Evolutionary conservation across 2,888 invertebrate species (phyloP).

Genomic region (Drosophila mimetica): DNA sequence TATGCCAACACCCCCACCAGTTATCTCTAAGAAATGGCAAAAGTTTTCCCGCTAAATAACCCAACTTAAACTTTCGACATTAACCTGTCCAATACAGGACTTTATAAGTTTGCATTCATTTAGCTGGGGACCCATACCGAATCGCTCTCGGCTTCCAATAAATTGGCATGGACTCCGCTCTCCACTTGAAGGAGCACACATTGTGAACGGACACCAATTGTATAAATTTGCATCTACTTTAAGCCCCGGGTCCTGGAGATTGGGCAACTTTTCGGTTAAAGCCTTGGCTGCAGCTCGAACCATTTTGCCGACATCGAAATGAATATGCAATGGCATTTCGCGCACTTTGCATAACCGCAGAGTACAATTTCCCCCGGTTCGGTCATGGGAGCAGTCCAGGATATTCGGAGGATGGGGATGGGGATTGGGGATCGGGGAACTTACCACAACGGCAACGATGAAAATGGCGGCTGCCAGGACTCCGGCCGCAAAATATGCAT

Average conservation of each 20-base stretch:
- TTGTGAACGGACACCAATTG: slow-evolving; percentile 22
- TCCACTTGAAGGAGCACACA: slow-evolving; percentile 24
- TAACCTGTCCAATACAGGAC: slow-evolving; percentile 34
- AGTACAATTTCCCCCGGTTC: slow-evolving; percentile 66
- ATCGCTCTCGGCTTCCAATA: slow-evolving; percentile 25
- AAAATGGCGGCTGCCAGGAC: slow-evolving; percentile 90
- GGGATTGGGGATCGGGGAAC: slow-evolving; percentile 59
- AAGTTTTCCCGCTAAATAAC: slow-evolving; percentile 6
- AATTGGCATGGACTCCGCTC: slow-evolving; percentile 16
- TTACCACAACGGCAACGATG: slow-evolving; percentile 90
- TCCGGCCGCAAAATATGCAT: slow-evolving; percentile 91
- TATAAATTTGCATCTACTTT: slow-evolving; percentile 59
- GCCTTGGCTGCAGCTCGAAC: slow-evolving; percentile 28
- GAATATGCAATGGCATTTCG: slow-evolving; percentile 72
- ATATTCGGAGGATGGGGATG: background rate
- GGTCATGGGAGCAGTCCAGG: slow-evolving; percentile 51
- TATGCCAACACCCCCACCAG: background rate
- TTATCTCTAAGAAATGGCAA: background rate
- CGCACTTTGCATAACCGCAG: slow-evolving; percentile 64
- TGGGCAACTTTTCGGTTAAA: slow-evolving; percentile 48
- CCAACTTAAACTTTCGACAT: slow-evolving; percentile 15
- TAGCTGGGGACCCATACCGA: background rate
- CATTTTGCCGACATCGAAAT: slow-evolving; percentile 62
- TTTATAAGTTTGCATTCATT: slow-evolving; percentile 19
- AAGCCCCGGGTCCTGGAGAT: slow-evolving; percentile 46